These are phyloP conservation scores for Eleginops maclovinus DNA, from an alignment of 2,113 vertebrate species.

Conservation along the genomic window DNA sequence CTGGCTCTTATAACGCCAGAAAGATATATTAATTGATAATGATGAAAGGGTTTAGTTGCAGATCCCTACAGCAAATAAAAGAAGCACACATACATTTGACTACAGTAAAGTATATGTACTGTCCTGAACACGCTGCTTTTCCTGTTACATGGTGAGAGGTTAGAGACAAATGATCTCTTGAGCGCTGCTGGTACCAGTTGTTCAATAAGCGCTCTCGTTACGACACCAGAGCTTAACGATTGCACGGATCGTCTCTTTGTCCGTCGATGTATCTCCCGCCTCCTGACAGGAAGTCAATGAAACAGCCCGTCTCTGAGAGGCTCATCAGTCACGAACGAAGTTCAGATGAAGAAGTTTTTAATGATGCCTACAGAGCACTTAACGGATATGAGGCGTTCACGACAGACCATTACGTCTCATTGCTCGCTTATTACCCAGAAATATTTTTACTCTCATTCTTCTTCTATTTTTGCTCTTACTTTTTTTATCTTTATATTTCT, in stretches of 20 bases:
- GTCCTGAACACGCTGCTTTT: too few relatives aligned
- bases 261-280: background rate
- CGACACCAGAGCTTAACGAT: background rate
- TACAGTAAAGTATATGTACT: too few relatives aligned
- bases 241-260: background rate
- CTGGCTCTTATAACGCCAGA: too few relatives aligned
- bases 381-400: constrained; percentile 60
- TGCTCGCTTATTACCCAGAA: constrained; percentile 43
- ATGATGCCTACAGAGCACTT: constrained; percentile 36
- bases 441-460: background rate
- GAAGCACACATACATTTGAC: too few relatives aligned
- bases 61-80: too few relatives aligned
- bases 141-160: too few relatives aligned
- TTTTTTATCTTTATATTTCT: too few relatives aligned
- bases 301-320: constrained; percentile 1
- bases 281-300: background rate
- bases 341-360: constrained; percentile 49
- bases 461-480: too few relatives aligned
- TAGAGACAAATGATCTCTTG: background rate
- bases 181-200: background rate
- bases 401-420: constrained; percentile 52
- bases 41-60: too few relatives aligned
- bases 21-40: too few relatives aligned
- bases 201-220: background rate
- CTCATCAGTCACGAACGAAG: constrained; percentile 20